phyloP scores from a whole-genome alignment of 2,113 vertebrate genomes.

The Gambusia affinis region DNA sequence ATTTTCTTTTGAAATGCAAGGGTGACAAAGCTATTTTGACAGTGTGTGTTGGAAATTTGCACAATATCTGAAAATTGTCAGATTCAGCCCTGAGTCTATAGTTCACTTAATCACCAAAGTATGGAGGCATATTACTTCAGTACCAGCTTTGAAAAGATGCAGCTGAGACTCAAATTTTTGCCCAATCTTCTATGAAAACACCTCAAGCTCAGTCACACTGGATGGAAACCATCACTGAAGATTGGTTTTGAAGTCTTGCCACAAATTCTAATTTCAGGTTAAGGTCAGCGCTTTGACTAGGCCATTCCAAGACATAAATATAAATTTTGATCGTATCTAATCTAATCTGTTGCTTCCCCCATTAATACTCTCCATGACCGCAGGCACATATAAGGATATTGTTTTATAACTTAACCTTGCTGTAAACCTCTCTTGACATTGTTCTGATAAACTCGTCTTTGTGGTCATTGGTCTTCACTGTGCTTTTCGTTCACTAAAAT shows the following conservation, averaged over 20 bases:
- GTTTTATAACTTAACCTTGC: too few species aligned
- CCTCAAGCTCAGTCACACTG: not conserved
- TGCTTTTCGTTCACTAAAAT: too few species aligned
- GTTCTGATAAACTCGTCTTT: too few species aligned
- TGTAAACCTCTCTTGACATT: too few species aligned
- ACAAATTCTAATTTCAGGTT: too few species aligned
- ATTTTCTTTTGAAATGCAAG: not conserved
- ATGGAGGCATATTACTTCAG: not conserved
- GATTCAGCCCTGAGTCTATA: too few species aligned
- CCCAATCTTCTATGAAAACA: not conserved
- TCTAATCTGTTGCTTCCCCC: not conserved
- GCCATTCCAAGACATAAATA: not conserved
- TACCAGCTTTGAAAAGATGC: not conserved
- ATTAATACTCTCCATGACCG: not conserved
- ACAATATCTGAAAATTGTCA: too few species aligned
- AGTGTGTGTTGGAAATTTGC: not conserved
- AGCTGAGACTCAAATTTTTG: not conserved
- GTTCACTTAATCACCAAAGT: too few species aligned
- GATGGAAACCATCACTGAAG: not conserved
- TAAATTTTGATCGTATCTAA: not conserved
- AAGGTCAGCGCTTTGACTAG: too few species aligned
- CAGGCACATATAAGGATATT: too few species aligned
- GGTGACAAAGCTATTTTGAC: not conserved
- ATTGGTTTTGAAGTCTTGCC: not conserved
- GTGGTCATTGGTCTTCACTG: too few species aligned